Base-by-base conservation (phyloP, 2,113 vertebrate species). In the Gymnobelideus leadbeateri region DNA sequence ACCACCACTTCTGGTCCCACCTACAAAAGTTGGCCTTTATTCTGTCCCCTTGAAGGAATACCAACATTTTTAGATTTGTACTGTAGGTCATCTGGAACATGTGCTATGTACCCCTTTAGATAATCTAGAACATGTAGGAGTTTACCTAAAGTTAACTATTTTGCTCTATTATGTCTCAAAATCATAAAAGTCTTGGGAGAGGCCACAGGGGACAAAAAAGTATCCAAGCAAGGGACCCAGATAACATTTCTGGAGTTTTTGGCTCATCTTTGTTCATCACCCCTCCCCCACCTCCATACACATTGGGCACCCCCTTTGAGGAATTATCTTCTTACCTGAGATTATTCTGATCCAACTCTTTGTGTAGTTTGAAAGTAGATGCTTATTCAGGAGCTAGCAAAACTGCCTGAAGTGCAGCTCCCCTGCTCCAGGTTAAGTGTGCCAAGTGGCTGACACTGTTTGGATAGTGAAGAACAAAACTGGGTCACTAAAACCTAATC, bases 361-460 rank as follows among this genome's bases (percentile, higher is more conserved):
- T 95, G n/a, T 54, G 90, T 94, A 61, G 50, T 90, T 89, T 47
- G 89, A 89, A 47, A 89, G 54, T 16, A 91, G 92, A 61, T 11
- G 3, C 19, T 2, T 92, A 89, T 96, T 93, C 77, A 90, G 90
- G 90, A 93, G 55, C 52, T 90, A 77, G 52, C 51, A 28, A 26
- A 57, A 89, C 68, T 55, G 90, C 37, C 51, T 43, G 19, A 57
- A 31, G 50, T 89, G 50, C 31, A 89, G 68, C 49, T 46, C 23
- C 14, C 37, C 43, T 52, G 55, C 31, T 90, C 3, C 43, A 51
- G 31, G 9, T 26, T 31, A 47, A 51, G 89, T 50, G 49, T 31
- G 49, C 89, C 10, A 11, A 16, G 25, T 90, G 25, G 24, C 25
- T 11, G 7, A 50, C 25, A 26, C 47, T 31, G n/a, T 43, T 26